phyloP scores from a whole-genome alignment of 1,140 invertebrate species.

The Drosophila chauvacae region DNA sequence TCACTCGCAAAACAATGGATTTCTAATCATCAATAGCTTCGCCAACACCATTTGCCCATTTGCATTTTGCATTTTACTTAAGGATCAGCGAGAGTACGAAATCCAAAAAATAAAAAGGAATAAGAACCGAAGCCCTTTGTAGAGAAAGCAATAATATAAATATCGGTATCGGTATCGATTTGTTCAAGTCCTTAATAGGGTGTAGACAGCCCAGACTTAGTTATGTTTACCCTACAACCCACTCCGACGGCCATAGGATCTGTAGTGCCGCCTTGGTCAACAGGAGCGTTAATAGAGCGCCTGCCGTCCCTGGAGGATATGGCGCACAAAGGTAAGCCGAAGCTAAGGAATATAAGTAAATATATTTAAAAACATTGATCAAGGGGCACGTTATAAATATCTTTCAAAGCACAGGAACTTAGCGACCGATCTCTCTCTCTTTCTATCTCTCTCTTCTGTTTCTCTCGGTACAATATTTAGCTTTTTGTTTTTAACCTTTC shows the following conservation, averaged over 20 bases:
- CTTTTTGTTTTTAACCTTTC: too few species aligned
- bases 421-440: neutral
- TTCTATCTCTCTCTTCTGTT: neutral
- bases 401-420: neutral
- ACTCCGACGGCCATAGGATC: conserved; percentile 68
- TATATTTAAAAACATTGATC: neutral
- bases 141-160: neutral
- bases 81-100: conserved; percentile 25
- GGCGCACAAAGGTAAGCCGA: conserved; percentile 76
- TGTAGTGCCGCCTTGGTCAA: conserved; percentile 75
- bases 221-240: conserved; percentile 81
- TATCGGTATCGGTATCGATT: neutral
- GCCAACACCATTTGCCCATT: conserved; percentile 47
- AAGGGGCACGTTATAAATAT: neutral
- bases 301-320: conserved; percentile 78
- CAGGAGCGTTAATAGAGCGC: conserved; percentile 78
- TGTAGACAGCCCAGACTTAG: neutral
- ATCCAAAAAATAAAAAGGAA: neutral
- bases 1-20: conserved; percentile 3
- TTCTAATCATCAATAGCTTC: conserved; percentile 9
- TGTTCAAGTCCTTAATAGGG: too few species aligned
- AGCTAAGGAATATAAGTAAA: neutral
- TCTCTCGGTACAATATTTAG: too few species aligned
- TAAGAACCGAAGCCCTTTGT: neutral
- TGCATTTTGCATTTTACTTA: neutral